These are phyloP conservation scores for Fabriciana adippe DNA, from an alignment of 2,888 invertebrate genomes.

Conservation along the genomic window DNA sequence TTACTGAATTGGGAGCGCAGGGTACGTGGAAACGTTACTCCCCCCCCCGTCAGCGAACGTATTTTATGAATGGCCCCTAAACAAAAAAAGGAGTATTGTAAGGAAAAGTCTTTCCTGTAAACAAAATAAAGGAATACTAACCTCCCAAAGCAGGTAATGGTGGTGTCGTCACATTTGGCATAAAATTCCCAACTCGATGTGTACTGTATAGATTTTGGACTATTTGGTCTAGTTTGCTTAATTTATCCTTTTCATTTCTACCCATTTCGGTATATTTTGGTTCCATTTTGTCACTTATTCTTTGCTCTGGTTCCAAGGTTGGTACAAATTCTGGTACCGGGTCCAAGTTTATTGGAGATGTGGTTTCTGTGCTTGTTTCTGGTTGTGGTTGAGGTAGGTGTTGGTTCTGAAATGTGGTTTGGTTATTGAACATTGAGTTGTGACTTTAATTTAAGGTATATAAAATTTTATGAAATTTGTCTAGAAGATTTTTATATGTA, in stretches of 20 bases:
- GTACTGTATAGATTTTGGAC: conserved; percentile 75
- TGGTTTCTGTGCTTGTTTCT: conserved; percentile 40
- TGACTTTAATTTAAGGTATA: too few relatives aligned
- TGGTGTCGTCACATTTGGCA: conserved; percentile 45
- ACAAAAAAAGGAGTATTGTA: too few relatives aligned
- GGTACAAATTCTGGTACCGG: conserved; percentile 6
- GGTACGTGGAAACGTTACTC: too few relatives aligned
- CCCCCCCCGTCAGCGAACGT: too few relatives aligned
- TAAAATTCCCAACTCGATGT: conserved; percentile 66
- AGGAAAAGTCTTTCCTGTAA: not conserved
- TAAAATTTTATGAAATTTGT: too few relatives aligned
- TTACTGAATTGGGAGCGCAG: too few relatives aligned
- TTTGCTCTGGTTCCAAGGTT: conserved; percentile 10
- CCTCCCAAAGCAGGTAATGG: conserved; percentile 53
- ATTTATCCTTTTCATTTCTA: conserved; percentile 64
- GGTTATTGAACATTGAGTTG: too few relatives aligned
- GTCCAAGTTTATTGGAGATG: conserved; percentile 9
- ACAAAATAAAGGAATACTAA: conserved; percentile 32
- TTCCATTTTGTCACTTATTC: conserved; percentile 46
- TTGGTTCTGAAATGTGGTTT: conserved; percentile 59
- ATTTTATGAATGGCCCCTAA: too few relatives aligned
- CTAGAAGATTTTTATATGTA: too few relatives aligned
- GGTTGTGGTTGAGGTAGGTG: conserved; percentile 59
- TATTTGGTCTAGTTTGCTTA: conserved; percentile 75
- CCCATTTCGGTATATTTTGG: conserved; percentile 35